Evolutionary conservation across 2,888 invertebrate genomes (phyloP), one percentile per base, ranked within the genome.

Genomic region (Drosophila lutescens): DNA sequence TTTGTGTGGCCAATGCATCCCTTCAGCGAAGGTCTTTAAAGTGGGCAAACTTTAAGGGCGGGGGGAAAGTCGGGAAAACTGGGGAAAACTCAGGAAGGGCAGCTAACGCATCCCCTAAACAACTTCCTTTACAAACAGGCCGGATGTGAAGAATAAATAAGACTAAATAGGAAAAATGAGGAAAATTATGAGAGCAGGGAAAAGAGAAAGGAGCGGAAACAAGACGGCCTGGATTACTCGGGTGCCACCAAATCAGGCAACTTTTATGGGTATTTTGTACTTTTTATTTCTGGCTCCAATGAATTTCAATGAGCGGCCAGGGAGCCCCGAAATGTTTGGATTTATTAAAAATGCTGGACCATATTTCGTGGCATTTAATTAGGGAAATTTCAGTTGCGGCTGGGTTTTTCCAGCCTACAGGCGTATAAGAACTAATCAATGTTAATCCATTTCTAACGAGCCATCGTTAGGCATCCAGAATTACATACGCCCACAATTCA

Each of bases 371-470:
- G 69, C 69, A 77, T 86, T 77, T 77, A 83, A 86, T 83, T 77
- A 79, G 63, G 43, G 20, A 38, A 44, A 61, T 49, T 80, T 67
- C 43, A 17, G 34, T 10, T 34, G 44, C 4, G 12, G 32, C 20
- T 58, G 49, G 15, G 32, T 20, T 58, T 51, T 13, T 8, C 17
- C 49, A 34, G 12, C 32, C 15, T 5, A 9, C 34, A 46, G 47
- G 26, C 44, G 34, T 5, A 57, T 7, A 57, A 62, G 63, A 84
- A 70, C 84, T 85, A 85, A 85, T 85, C 89, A 88, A 79, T 81
- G 82, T 76, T 85, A 86, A 85, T 88, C 76, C 87, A 77, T 88
- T 85, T 79, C 77, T 86, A 88, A 85, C 86, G 89, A 85, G 76
- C 38, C 59, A 41, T 81, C 88, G 77, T 88, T 86, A 83, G 62